A percentile compares a stretch with the other conserved stretches of the same genome.
phyloP scores from a whole-genome alignment of 1,140 invertebrate genomes.

The Neomicropteryx cornuta region DNA sequence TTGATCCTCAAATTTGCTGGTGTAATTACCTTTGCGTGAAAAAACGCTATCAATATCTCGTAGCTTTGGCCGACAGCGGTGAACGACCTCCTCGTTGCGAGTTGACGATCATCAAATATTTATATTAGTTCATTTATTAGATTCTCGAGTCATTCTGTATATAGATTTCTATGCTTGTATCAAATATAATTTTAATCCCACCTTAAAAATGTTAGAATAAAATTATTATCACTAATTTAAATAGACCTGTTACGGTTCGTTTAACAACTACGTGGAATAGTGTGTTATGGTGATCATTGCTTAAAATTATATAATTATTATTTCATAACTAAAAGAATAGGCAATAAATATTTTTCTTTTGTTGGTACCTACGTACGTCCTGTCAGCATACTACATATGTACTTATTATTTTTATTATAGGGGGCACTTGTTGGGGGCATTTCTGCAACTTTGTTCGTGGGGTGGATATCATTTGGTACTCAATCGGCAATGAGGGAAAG shows the following conservation, averaged over 20 bases:
- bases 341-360: background rate
- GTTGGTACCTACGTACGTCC: background rate
- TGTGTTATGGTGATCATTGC: background rate
- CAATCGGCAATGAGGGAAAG: slow-evolving; percentile 60
- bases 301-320: background rate
- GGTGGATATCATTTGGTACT: slow-evolving; percentile 79
- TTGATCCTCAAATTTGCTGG: no score
- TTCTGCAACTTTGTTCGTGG: slow-evolving; percentile 54
- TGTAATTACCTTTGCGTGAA: no score
- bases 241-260: background rate
- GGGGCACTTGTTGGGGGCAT: slow-evolving; percentile 69
- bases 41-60: no score
- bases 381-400: background rate
- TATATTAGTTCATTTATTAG: no score
- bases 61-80: no score
- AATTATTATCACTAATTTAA: background rate
- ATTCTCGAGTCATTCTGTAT: no score
- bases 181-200: no score
- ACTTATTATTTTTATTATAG: slow-evolving; percentile 30
- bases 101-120: no score
- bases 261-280: background rate
- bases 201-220: no score
- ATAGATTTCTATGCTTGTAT: no score
- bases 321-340: background rate
- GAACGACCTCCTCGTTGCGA: no score